A percentile compares a stretch with the other conserved stretches of the same genome.
phyloP scores from a whole-genome alignment of 2,113 vertebrate species.

The Lasiurus borealis region DNA sequence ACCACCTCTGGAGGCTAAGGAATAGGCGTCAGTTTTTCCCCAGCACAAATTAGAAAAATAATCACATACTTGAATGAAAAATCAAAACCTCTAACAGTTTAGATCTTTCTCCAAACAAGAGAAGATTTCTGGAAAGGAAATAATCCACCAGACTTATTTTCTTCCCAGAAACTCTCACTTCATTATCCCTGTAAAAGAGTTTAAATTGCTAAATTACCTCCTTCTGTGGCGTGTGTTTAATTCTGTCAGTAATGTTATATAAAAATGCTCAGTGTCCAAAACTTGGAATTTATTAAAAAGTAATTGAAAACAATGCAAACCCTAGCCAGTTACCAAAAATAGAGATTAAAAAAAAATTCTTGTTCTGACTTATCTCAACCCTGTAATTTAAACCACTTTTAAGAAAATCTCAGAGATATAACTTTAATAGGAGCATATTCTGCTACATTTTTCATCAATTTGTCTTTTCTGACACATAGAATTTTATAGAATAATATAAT shows the following conservation, averaged over 20 bases:
- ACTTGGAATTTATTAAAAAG: constrained; percentile 81
- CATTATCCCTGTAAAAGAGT: constrained; percentile 81
- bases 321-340: constrained; percentile 73
- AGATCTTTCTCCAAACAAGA: constrained; percentile 70
- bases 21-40: neutral
- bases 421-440: constrained; percentile 10
- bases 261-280: constrained; percentile 72
- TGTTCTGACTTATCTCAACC: constrained; percentile 70
- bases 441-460: neutral
- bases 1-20: neutral
- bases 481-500: constrained; percentile 26
- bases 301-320: constrained; percentile 74
- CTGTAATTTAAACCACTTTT: constrained; percentile 70
- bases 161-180: constrained; percentile 84
- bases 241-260: constrained; percentile 75
- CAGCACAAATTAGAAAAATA: constrained; percentile 64
- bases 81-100: constrained; percentile 46
- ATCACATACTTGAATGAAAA: constrained; percentile 64
- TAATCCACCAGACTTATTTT: constrained; percentile 76
- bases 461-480: constrained; percentile 48
- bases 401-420: constrained; percentile 59
- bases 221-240: constrained; percentile 79
- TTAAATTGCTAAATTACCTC: constrained; percentile 83
- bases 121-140: constrained; percentile 81
- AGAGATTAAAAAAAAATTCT: constrained; percentile 62